phyloP scores from a whole-genome alignment of 2,797 vertebrate species.

The Phalloptychus januarius region DNA sequence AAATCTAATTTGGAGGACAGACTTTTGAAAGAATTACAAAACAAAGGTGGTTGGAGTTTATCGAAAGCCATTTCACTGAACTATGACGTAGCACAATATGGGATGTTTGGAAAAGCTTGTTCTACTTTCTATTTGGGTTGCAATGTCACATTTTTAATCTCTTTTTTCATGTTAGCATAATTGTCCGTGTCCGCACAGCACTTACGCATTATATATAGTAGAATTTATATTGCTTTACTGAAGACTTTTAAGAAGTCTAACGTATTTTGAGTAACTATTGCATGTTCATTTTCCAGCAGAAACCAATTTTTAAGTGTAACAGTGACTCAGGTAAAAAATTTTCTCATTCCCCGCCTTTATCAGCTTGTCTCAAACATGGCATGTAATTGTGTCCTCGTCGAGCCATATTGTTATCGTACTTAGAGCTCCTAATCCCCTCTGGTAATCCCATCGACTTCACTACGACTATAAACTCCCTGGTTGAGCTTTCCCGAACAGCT shows the following conservation, averaged over 20 bases:
- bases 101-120: not conserved
- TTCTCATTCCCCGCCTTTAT: slow-evolving; percentile 55
- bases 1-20: not conserved
- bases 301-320: slow-evolving; percentile 37
- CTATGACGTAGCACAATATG: not conserved
- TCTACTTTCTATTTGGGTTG: not conserved
- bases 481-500: slow-evolving; percentile 64
- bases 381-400: slow-evolving; percentile 69
- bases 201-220: not conserved
- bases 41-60: not conserved
- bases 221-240: not conserved
- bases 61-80: not conserved
- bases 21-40: slow-evolving; percentile 3
- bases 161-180: not conserved
- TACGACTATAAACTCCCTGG: slow-evolving; percentile 52
- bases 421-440: slow-evolving; percentile 77
- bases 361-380: slow-evolving; percentile 68
- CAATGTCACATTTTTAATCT: not conserved
- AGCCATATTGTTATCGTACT: slow-evolving; percentile 77
- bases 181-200: not conserved
- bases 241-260: not conserved
- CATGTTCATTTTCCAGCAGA: slow-evolving; percentile 2
- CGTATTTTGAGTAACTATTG: slow-evolving; percentile 1
- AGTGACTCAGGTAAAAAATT: slow-evolving; percentile 44
- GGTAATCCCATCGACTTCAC: slow-evolving; percentile 78